phyloP scores from a whole-genome alignment of 2,888 invertebrate genomes.

The Ligdia adustata region DNA sequence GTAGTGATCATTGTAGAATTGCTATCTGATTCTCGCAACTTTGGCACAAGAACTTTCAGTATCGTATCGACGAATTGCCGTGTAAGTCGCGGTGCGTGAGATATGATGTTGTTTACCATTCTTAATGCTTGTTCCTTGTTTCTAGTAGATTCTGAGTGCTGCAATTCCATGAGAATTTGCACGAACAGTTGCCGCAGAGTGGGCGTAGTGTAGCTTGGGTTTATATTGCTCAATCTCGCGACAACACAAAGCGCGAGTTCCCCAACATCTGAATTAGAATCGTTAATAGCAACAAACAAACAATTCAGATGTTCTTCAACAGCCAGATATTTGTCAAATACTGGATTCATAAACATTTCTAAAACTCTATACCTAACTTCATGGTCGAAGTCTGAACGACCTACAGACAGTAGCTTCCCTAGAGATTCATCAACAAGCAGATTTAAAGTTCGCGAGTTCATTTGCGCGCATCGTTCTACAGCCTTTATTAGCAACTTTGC shows the following conservation, averaged over 20 bases:
- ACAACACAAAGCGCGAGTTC: constrained; percentile 96
- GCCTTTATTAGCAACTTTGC: constrained; percentile 94
- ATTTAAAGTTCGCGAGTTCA: constrained; percentile 92
- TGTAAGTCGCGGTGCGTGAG: constrained; percentile 96
- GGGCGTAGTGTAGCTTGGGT: constrained; percentile 99
- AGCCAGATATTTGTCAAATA: constrained; percentile 97
- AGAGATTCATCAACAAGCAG: constrained; percentile 96
- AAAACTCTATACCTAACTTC: constrained; percentile 97
- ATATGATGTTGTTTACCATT: constrained; percentile 97
- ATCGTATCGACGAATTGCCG: constrained; percentile 98
- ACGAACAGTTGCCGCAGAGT: constrained; percentile 95
- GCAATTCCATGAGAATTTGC: constrained; percentile 95
- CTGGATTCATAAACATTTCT: constrained; percentile 92
- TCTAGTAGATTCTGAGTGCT: constrained; percentile 96
- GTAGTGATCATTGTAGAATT: constrained; percentile 96
- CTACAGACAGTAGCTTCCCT: constrained; percentile 94
- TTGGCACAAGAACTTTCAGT: constrained; percentile 94
- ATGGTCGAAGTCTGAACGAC: constrained; percentile 97
- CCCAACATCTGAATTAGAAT: constrained; percentile 97
- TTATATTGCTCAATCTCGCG: constrained; percentile 95
- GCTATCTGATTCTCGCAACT: constrained; percentile 93
- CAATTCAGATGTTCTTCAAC: constrained; percentile 97
- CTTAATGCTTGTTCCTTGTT: constrained; percentile 98
- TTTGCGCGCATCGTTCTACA: constrained; percentile 86
- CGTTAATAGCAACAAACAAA: constrained; percentile 96